A percentile compares a stretch with the other conserved stretches of the same genome.
Conservation (phyloP, 2,888 invertebrate genomes). For the Pyrrhia umbra region DNA sequence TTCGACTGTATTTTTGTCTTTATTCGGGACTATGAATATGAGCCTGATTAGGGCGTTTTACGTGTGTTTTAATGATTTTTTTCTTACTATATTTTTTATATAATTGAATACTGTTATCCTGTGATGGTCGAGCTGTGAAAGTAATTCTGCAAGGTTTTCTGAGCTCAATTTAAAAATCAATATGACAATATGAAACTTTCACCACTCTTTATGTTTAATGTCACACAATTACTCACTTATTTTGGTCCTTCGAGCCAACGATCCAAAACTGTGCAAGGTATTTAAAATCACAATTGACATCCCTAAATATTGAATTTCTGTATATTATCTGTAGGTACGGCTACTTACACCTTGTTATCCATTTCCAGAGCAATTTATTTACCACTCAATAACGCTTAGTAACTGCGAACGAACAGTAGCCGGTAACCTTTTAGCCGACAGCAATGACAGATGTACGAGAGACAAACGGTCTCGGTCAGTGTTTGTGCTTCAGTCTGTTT, state of each 20-base stretch:
- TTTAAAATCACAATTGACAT: slow-evolving; percentile 50
- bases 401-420: neutral
- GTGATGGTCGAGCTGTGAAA: no score
- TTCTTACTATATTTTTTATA: no score
- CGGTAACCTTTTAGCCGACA: slow-evolving; percentile 27
- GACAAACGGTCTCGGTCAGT: slow-evolving; percentile 36
- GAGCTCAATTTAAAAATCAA: no score
- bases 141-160: no score
- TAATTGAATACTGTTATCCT: no score
- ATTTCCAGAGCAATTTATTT: slow-evolving; percentile 5
- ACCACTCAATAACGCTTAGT: slow-evolving; percentile 20
- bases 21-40: slow-evolving; percentile 44
- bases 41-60: slow-evolving; percentile 35
- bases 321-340: no score
- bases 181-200: no score
- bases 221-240: no score
- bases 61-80: slow-evolving; percentile 41
- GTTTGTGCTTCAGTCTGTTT: slow-evolving; percentile 44
- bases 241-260: no score
- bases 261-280: no score
- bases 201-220: no score
- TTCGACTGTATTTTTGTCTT: slow-evolving; percentile 28
- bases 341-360: slow-evolving; percentile 38
- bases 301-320: no score
- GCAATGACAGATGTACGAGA: slow-evolving; percentile 25